Evolutionary conservation across 2,797 vertebrate genomes (phyloP), one percentile per base, ranked within the genome.

Genomic region (Spinus olivaceus): DNA sequence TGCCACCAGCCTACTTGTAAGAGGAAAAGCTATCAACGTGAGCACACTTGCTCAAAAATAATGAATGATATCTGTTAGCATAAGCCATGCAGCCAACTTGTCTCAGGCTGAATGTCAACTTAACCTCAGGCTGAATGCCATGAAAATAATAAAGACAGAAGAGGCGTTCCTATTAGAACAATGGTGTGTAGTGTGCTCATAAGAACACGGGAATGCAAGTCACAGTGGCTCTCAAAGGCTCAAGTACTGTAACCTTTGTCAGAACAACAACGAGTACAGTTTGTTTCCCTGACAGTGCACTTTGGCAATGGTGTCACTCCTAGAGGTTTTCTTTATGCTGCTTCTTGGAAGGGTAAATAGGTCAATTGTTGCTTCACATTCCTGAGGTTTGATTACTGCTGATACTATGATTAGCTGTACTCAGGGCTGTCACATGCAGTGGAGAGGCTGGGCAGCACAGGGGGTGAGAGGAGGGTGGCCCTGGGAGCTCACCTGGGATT

Each of bases 321-420:
- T 41, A 16, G 41, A 64, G 30, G 4, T 88, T 80, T 70, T 6
- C 14, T 73, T 81, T 33, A 23, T n/a, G 60, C 60, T 30, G 7
- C 24, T 46, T 42, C 85, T 56, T 67, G 33, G 19, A 35, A 64
- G 14, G 9, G 11, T 57, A 30, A 89, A 33, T 21, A 73, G 41
- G 41, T 50, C 37, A 54, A 42, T 44, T 5, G 28, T 8, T 13
- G 15, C 64, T 86, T 56, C 57, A 27, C 14, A 4, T 56, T 86
- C n/a, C 65, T 47, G 46, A 73, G 32, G 21, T 46, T 49, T 61
- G 28, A 25, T 66, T 47, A 59, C 24, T 42, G 35, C 53, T 60
- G 54, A 13, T 21, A 9, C 9, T n/a, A 0, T 2, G 13, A 67
- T 27, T 21, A 30, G 8, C 30, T 70, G 44, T 63, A 16, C 18